Conservation (phyloP, 2,113 vertebrate genomes). For the Xiphophorus couchianus region DNA sequence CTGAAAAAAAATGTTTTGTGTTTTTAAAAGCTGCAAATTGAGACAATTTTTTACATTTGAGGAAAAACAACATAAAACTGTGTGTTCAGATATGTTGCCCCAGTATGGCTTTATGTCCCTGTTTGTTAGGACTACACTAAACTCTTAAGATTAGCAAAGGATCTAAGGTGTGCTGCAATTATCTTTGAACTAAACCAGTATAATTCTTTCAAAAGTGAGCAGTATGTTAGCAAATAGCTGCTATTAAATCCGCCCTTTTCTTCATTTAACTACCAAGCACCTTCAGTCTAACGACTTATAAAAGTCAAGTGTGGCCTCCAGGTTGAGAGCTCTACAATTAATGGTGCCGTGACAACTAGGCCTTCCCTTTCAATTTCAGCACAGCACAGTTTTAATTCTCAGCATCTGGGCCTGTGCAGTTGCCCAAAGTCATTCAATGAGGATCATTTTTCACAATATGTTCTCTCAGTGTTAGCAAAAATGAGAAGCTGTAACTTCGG, state of each 20-base stretch:
- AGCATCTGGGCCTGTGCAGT: constrained; percentile 24
- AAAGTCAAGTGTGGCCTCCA: constrained; percentile 21
- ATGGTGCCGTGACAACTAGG: constrained; percentile 34
- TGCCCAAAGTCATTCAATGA: constrained; percentile 20
- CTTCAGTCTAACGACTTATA: constrained; percentile 33
- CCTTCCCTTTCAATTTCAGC: constrained; percentile 41
- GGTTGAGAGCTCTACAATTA: constrained; percentile 30
- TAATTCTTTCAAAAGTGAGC: constrained; percentile 46
- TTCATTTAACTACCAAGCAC: constrained; percentile 32
- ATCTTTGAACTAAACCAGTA: constrained; percentile 44
- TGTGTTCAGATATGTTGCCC: neutral
- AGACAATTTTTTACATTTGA: neutral
- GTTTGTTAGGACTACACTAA: constrained; percentile 37
- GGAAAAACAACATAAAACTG: neutral
- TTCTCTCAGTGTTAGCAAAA: constrained; percentile 49
- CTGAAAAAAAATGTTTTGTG: too few relatives aligned
- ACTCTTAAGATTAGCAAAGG: constrained; percentile 51
- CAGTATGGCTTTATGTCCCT: neutral
- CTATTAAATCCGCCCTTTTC: constrained; percentile 39
- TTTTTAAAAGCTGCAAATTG: too few relatives aligned
- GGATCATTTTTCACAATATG: constrained; percentile 30
- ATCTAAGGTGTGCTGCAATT: constrained; percentile 37
- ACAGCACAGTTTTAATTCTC: constrained; percentile 5
- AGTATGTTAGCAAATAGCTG: constrained; percentile 39
- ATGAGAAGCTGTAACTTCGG: constrained; percentile 57